phyloP scores from a whole-genome alignment of 2,888 invertebrate species.

The Leptopilina drosophilae region DNA sequence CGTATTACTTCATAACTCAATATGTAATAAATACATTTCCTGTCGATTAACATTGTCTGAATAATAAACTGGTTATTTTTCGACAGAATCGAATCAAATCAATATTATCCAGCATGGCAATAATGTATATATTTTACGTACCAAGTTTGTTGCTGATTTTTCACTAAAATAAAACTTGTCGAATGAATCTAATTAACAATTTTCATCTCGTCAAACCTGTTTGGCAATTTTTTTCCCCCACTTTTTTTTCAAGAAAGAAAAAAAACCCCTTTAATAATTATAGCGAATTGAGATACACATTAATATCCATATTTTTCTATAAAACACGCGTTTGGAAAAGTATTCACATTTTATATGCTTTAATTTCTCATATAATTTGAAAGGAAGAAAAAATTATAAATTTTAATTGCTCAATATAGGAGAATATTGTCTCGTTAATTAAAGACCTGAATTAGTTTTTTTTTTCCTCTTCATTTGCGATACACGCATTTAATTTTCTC shows the following conservation, averaged over 20 bases:
- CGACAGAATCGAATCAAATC: conserved; percentile 22
- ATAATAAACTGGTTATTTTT: not conserved
- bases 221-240: not conserved
- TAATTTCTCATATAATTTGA: too few relatives aligned
- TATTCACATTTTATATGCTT: not conserved
- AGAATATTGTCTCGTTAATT: conserved; percentile 5
- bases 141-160: conserved; percentile 20
- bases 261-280: conserved; percentile 14
- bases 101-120: conserved; percentile 4
- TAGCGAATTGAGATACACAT: conserved; percentile 14
- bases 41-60: not conserved
- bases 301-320: conserved; percentile 10
- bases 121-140: conserved; percentile 11
- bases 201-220: conserved; percentile 10
- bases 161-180: conserved; percentile 1
- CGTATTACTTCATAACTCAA: conserved; percentile 5
- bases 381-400: not conserved
- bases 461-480: too few relatives aligned
- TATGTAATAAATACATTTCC: not conserved
- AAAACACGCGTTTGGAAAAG: not conserved
- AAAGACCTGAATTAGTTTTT: not conserved
- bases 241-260: too few relatives aligned
- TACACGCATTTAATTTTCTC: too few relatives aligned
- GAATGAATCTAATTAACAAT: conserved; percentile 26
- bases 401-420: not conserved